phyloP scores from a whole-genome alignment of 2,797 vertebrate genomes.

The Rhinophrynus dorsalis region DNA sequence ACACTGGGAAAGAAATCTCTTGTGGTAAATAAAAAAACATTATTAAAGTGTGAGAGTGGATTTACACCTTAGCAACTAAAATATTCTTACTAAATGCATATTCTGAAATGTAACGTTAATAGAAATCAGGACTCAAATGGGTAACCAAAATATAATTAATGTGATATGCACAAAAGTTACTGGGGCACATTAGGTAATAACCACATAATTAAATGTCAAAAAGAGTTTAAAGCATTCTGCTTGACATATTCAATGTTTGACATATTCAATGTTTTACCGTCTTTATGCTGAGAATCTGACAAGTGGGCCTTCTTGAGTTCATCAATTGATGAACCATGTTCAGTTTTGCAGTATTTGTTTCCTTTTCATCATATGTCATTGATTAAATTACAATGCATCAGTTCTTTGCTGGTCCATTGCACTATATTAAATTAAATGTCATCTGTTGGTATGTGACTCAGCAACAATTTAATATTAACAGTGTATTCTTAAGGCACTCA shows the following conservation, averaged over 20 bases:
- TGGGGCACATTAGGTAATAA: constrained; percentile 7
- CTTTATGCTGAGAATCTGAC: too few relatives aligned
- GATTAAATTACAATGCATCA: constrained; percentile 1
- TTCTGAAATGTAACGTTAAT: constrained; percentile 15
- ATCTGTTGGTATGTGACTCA: not conserved
- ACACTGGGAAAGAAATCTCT: constrained; percentile 40
- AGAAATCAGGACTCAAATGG: constrained; percentile 17
- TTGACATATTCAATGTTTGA: too few relatives aligned
- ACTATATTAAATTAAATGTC: constrained; percentile 23
- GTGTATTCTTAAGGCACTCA: too few relatives aligned
- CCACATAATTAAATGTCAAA: constrained; percentile 22
- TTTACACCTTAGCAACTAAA: constrained; percentile 32
- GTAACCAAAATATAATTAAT: constrained; percentile 27
- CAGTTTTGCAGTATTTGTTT: not conserved
- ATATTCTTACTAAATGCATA: constrained; percentile 23
- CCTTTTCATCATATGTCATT: too few relatives aligned
- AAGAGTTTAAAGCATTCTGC: constrained; percentile 1
- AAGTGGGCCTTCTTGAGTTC: not conserved
- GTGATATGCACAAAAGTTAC: constrained; percentile 7
- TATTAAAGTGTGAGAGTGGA: constrained; percentile 34
- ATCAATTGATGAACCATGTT: not conserved
- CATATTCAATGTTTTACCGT: too few relatives aligned
- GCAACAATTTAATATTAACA: constrained; percentile 15
- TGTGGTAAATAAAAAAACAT: constrained; percentile 36
- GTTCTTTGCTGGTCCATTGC: not conserved